A percentile compares a stretch with the other conserved stretches of the same genome.
Conservation (phyloP, 2,888 invertebrate genomes). For the Hylaea fasciaria region DNA sequence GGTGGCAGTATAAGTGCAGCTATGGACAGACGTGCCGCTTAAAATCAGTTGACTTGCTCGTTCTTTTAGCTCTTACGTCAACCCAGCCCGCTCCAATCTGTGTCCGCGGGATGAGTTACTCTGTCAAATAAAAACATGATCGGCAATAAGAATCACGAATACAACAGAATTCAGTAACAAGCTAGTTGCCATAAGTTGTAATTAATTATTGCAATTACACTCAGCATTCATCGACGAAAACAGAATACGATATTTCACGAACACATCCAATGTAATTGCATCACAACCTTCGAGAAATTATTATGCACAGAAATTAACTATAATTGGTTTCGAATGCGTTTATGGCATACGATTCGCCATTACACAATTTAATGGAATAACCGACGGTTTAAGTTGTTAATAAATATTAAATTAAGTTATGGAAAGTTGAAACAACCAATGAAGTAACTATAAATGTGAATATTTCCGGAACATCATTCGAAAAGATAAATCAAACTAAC, state of each 20-base stretch:
- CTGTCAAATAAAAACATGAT: no score
- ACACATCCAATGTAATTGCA: slow-evolving; percentile 11
- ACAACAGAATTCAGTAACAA: not conserved
- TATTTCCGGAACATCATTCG: no score
- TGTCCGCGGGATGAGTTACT: no score
- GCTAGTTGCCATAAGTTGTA: not conserved
- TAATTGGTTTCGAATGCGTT: slow-evolving; percentile 9
- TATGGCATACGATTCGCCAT: slow-evolving; percentile 5
- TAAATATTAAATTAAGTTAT: slow-evolving; percentile 6
- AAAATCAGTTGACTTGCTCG: no score
- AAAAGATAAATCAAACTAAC: no score
- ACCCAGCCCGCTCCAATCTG: no score
- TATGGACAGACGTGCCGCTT: no score
- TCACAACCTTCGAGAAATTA: slow-evolving; percentile 7
- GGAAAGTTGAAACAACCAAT: not conserved
- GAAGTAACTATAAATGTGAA: not conserved
- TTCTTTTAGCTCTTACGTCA: no score
- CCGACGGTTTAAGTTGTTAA: slow-evolving; percentile 2
- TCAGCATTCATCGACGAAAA: not conserved
- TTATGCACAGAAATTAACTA: slow-evolving; percentile 1
- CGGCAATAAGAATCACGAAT: no score
- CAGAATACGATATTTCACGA: slow-evolving; percentile 4
- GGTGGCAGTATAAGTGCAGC: no score
- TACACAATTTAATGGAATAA: slow-evolving; percentile 10
- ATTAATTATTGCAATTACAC: not conserved